Base-by-base conservation (phyloP, 2,888 invertebrate genomes). In the Acrocyrtus sp. region DNA sequence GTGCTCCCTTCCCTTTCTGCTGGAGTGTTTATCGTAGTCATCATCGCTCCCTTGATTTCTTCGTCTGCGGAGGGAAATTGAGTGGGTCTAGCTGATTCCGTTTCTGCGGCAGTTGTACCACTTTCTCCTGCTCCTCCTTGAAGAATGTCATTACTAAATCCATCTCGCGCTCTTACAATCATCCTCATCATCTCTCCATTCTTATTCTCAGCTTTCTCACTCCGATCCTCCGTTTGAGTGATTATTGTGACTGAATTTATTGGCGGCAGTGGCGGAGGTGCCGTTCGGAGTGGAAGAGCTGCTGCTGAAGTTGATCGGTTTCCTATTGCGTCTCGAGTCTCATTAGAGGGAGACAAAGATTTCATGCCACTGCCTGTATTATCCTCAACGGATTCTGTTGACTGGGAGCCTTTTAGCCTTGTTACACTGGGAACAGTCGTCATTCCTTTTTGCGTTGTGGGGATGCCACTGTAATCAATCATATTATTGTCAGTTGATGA, bases 381-480 rank as follows among this genome's bases (percentile, higher is more conserved):
- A 39, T 6, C 39, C 12, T 39, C 39, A 10, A 12, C 39, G 6
- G 39, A 6, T 12, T 54, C 22, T 19, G 56, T 41, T 22, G 56
- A 41, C n/a, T n/a, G n/a, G n/a, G n/a, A n/a, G n/a, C n/a, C n/a
- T n/a, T n/a, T n/a, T n/a, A n/a, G n/a, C n/a, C n/a, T n/a, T n/a
- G n/a, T n/a, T n/a, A n/a, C n/a, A n/a, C n/a, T n/a, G n/a, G n/a
- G n/a, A n/a, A n/a, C n/a, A n/a, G n/a, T n/a, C 12, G 15, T 39
- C 39, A 39, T 39, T 39, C 6, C 12, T 12, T 12, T 39, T 39
- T 12, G 15, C 39, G 15, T 34, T 8, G 17, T 6, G 19, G 53
- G 34, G 19, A 48, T 34, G 19, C n/a, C 3, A 63, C 48, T 45
- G 76, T 74, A 67, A 76, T 76, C 76, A 76, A 74, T 76, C 76